Evolutionary conservation across 2,113 vertebrate genomes (phyloP), one percentile per base, ranked within the genome.

Genomic region (Amphiprion percula): DNA sequence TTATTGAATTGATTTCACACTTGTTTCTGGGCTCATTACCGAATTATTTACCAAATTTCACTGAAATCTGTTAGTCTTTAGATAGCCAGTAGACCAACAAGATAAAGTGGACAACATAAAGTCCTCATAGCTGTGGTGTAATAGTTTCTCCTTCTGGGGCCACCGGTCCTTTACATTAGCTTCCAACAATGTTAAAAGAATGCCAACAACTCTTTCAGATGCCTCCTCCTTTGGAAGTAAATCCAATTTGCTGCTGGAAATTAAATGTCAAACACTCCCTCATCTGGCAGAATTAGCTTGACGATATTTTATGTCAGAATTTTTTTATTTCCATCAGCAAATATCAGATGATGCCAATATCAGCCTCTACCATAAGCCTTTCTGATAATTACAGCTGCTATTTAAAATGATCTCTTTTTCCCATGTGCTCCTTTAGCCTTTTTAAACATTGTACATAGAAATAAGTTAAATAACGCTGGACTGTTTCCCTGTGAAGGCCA

Each of bases 381-480:
- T 59, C 19, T 62, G 52, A 76, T 17, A 37, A 70, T 72, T 26
- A 49, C 24, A 70, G 17, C 21, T 33, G 7, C 41, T 7, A 16
- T 30, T 70, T 26, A 26, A 2, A 26, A 58, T 76, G 62, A 85
- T 75, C 50, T 69, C 23, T 14, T 71, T 59, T 67, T 44, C 68
- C 61, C 17, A 52, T 49, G 44, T 52, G n/a, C 55, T 39, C 21
- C 59, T 60, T 58, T 79, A 50, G 19, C 30, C 53, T 58, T 68
- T 76, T 79, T 46, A 80, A 83, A 58, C 6, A 1, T 37, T 21
- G 23, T 37, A 68, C 24, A 67, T 28, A 33, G 1, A 10, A 78
- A 74, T 62, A 72, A 73, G 30, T 64, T 33, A 41, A 66, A 84
- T 44, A 52, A 65, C 33, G 52, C 68, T 28, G 39, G 28, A 37